Percentiles rank a stretch among this genome's conserved stretches.
These are phyloP conservation scores for Cebus imitator DNA, from an alignment of 2,113 vertebrate species.

Conservation along the genomic window DNA sequence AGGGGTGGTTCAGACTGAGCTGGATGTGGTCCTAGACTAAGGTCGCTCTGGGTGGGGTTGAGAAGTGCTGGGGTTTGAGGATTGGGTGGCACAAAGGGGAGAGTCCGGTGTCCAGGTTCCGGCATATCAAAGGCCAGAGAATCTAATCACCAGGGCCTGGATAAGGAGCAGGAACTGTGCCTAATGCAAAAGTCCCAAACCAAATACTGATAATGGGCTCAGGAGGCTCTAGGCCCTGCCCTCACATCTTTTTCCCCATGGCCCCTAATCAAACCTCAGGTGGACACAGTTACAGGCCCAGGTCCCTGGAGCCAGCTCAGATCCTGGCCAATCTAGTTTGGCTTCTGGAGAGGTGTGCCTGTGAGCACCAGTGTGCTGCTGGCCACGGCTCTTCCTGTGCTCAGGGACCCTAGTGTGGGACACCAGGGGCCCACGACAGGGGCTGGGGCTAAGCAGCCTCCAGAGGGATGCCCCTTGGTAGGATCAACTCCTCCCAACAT, in stretches of 20 bases:
- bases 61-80: background rate
- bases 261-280: too few species aligned
- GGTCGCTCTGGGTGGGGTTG: background rate
- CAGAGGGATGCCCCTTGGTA: background rate
- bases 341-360: background rate
- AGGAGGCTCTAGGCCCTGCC: background rate
- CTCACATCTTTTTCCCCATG: rapidly evolving
- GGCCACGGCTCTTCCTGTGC: background rate
- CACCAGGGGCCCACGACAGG: background rate
- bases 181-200: conserved; percentile 28
- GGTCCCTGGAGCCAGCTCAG: background rate
- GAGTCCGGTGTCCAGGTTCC: background rate
- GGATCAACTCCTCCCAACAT: background rate
- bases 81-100: background rate
- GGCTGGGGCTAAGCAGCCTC: background rate
- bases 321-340: rapidly evolving
- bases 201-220: conserved; percentile 52
- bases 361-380: too few species aligned
- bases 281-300: background rate
- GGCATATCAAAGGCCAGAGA: conserved; percentile 31
- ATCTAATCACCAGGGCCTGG: conserved; percentile 24
- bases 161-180: conserved; percentile 50
- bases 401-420: background rate
- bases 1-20: background rate
- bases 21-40: background rate